phyloP scores from a whole-genome alignment of 2,888 invertebrate genomes.

The Pecten maximus region DNA sequence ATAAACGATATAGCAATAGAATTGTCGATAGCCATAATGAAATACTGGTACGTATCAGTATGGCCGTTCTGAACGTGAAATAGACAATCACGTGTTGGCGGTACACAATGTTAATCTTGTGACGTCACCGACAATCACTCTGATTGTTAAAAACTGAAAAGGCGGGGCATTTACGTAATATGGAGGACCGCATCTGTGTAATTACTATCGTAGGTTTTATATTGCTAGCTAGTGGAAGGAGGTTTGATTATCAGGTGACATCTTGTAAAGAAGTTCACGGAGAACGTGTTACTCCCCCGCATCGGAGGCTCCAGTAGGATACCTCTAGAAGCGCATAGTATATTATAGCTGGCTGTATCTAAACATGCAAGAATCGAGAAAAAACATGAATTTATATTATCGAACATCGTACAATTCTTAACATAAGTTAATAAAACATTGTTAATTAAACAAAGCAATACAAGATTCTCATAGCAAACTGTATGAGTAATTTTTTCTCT shows the following conservation, averaged over 20 bases:
- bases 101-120: neutral
- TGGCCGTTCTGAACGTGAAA: neutral
- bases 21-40: no score
- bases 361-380: neutral
- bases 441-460: no score
- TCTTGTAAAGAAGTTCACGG: neutral
- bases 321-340: neutral
- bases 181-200: neutral
- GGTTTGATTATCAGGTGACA: neutral
- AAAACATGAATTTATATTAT: neutral
- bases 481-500: neutral
- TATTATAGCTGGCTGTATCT: neutral
- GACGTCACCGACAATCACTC: neutral
- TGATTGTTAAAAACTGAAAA: constrained; percentile 10
- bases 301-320: neutral
- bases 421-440: no score
- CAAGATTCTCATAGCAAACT: no score
- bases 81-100: neutral
- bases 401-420: neutral
- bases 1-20: no score
- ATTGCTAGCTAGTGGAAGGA: neutral
- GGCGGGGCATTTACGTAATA: constrained; percentile 9
- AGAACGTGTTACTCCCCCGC: neutral
- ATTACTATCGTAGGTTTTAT: neutral
- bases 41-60: no score